Evolutionary conservation across 1,140 invertebrate genomes (phyloP), one percentile per base, ranked within the genome.

Genomic region (Drosophila navojoa): DNA sequence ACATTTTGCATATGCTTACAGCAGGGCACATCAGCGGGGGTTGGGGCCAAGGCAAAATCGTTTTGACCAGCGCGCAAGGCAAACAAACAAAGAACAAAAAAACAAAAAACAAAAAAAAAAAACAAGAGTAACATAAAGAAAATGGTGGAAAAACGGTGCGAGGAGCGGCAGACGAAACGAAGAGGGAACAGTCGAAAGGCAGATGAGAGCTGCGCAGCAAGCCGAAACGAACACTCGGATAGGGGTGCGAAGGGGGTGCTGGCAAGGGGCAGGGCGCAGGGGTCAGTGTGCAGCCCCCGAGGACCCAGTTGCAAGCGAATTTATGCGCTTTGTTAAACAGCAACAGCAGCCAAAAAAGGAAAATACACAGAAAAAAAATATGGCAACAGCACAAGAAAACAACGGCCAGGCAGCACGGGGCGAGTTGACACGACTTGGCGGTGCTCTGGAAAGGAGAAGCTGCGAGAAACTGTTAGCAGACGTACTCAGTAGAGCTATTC

Each of bases 241-340:
- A n/a, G 47, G 10, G 19, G 47, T 22, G 10, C 72, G 42, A 54
- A 63, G 19, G 69, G 15, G 38, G n/a, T 29, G 27, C 27, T 29
- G 7, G 10, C 32, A 35, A 13, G 19, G 50, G 60, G 5, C 19
- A 4, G 25, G 11, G 19, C 7, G 40, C 11, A 16, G 59, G 10
- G 19, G 72, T 80, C 71, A 71, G 72, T 74, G 70, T 71, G 67
- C 68, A 49, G 78, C 59, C 35, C 76, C 80, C 66, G 67, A 89
- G 84, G 84, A 89, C 84, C 74, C 84, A 89, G 84, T 89, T 89
- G 84, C 79, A 84, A 89, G 85, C 84, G 85, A 89, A 89, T 89
- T 89, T 89, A 89, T 89, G 84, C 84, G 84, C 84, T 89, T 89
- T 89, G 84, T 89, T 89, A 89, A 89, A 89, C 84, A 89, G 79